Evolutionary conservation across 1,140 invertebrate genomes (phyloP), one percentile per base, ranked within the genome.

Genomic region (Octopus sinensis): DNA sequence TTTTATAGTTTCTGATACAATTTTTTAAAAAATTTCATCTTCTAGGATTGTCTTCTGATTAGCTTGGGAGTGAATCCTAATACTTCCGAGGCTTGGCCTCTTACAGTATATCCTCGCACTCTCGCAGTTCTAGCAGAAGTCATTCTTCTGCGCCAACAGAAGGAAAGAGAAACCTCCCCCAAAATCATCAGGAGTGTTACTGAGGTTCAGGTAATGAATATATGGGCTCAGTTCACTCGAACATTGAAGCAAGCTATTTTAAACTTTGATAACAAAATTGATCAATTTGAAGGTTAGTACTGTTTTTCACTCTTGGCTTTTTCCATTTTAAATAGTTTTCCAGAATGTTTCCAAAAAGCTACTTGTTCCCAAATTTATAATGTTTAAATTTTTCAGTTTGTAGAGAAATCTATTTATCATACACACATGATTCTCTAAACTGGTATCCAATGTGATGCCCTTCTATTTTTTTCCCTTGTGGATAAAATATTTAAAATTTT

Each of bases 191-290:
- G 88, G 81, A 88, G 85, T 82, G 86, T 88, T 78, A 89, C 86
- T 78, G 96, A 98, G 92, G 93, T 94, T 53, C 94, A 95, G 7
- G 96, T 96, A 83, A 94, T 97, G 6, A 94, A 94, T 71, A 96
- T 98, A 86, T 98, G 96, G 96, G 94, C 95, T 87, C 93, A 96
- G 87, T 92, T 97, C 6, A 93, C 98, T 4, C 94, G 95, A 82
- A 97, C 96, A 4, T 91, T 98, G 53, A 95, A 95, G 17, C 94
- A 96, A 86, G 95, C 95, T 87, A 94, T 97, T 51, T 84, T 89
- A 10, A 84, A 82, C 13, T 85, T 82, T 77, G 86, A 87, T 81
- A 88, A 85, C 68, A 86, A 86, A 53, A 84, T 81, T 10, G 86
- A 88, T 76, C 81, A 83, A 43, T 86, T 85, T 85, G 88, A 90